phyloP scores from a whole-genome alignment of 2,888 invertebrate species.

The Eupithecia abbreviata region DNA sequence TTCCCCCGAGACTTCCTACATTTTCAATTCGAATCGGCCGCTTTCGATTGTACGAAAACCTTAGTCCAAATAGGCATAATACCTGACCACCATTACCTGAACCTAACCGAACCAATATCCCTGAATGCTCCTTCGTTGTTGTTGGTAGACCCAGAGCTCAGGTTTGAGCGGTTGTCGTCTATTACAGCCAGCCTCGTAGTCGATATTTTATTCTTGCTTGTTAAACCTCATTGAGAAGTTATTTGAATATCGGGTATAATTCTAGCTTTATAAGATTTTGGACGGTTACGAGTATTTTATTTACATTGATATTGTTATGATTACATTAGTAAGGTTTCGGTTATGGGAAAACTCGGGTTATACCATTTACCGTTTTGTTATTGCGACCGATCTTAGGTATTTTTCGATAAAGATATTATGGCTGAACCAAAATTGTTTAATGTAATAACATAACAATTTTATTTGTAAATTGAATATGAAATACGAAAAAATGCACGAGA shows the following conservation, averaged over 20 bases:
- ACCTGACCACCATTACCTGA: constrained; percentile 52
- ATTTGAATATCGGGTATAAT: constrained; percentile 55
- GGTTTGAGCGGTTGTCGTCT: constrained; percentile 48
- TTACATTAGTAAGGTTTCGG: constrained; percentile 34
- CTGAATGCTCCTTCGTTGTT: constrained; percentile 20
- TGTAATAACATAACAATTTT: neutral
- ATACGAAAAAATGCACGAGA: neutral
- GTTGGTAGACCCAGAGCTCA: constrained; percentile 35
- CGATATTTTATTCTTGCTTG: constrained; percentile 78
- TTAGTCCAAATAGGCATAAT: constrained; percentile 59
- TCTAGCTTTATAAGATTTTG: constrained; percentile 42
- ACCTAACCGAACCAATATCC: constrained; percentile 34
- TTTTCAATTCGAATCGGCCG: constrained; percentile 73
- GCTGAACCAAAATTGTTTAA: neutral
- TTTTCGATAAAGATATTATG: neutral
- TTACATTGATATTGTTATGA: constrained; percentile 39
- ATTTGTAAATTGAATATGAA: neutral
- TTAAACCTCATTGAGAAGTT: constrained; percentile 73
- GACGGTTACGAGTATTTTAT: constrained; percentile 39
- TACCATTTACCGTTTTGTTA: constrained; percentile 25
- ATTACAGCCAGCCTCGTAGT: constrained; percentile 62
- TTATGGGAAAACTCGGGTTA: constrained; percentile 27
- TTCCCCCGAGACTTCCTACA: constrained; percentile 74
- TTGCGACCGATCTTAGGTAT: constrained; percentile 6
- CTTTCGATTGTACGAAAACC: constrained; percentile 74